These are phyloP conservation scores for Rhopalosiphum nymphaeae DNA, from an alignment of 2,888 invertebrate species.

Conservation along the genomic window DNA sequence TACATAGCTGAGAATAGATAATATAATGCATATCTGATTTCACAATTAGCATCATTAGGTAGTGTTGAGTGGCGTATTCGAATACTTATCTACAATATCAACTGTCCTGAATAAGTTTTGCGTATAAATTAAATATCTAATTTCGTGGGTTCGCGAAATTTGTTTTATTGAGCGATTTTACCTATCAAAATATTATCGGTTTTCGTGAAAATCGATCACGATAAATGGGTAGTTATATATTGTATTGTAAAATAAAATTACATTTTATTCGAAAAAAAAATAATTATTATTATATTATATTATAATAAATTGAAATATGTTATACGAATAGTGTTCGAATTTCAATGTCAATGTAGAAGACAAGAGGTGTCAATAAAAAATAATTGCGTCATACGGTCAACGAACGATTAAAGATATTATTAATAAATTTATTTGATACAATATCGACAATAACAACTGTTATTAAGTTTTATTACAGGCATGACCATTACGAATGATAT, in stretches of 20 bases:
- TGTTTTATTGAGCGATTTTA: neutral
- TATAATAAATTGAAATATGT: too few relatives aligned
- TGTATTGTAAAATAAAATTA: neutral
- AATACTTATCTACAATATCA: neutral
- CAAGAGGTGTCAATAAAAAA: neutral
- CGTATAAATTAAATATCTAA: neutral
- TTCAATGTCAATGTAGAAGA: neutral
- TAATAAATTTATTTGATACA: neutral
- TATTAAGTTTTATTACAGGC: neutral
- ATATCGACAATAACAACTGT: neutral
- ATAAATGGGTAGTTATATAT: neutral
- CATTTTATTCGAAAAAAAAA: neutral
- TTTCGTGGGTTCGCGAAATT: neutral
- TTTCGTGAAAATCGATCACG: neutral
- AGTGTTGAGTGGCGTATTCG: neutral
- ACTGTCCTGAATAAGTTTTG: neutral
- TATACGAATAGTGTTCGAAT: neutral
- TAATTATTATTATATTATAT: neutral
- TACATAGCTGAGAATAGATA: neutral
- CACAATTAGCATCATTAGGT: neutral
- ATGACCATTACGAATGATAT: neutral
- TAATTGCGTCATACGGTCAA: neutral
- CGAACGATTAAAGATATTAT: neutral
- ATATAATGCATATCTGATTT: neutral
- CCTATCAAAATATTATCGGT: neutral